Base-by-base conservation (phyloP, 1,140 invertebrate species). In the Neodiprion pinetum region DNA sequence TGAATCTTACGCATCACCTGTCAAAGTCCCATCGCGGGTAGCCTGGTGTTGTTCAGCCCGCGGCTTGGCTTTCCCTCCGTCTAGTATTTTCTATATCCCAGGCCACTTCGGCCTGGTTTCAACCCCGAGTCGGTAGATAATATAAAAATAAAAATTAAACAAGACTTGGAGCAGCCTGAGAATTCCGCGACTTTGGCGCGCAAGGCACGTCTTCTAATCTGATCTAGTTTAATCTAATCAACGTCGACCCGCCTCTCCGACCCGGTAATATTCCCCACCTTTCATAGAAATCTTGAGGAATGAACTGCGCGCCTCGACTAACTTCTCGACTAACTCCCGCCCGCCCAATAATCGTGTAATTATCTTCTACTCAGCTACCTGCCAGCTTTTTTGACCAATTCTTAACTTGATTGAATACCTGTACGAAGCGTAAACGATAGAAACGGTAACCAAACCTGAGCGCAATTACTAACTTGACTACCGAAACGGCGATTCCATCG, bases 1-100 rank as follows among this genome's bases (percentile, higher is more conserved):
- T 76, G 73, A 50, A 76, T 74, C 70, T 76, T 73, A 74, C 75
- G 75, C 67, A 48, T 75, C 68, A 21, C 73, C 69, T 70, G 73
- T 76, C 75, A 76, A 76, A 76, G 75, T 14, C 48, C 8, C 48
- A 47, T 40, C 8, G 50, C n/a, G 50, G n/a, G 53, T 40, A 40
- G 28, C 28, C 28, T 40, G 28, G 28, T 5, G 28, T 40, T 40
- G 28, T 40, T 40, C 28, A 40, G 28, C 5, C 28, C 28, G 5
- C 28, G 28, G 2, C 28, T 40, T 40, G 28, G 28, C 28, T 40
- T 40, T 40, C 28, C 28, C 28, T 40, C 28, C 28, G 28, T 40
- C 28, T 40, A 40, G 28, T 40, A 40, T 40, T 40, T 40, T 40
- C 28, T 40, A 40, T 40, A 2, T 40, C 28, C 28, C 28, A 40